phyloP scores from a whole-genome alignment of 2,113 vertebrate species.

The Paedocypris sp. region DNA sequence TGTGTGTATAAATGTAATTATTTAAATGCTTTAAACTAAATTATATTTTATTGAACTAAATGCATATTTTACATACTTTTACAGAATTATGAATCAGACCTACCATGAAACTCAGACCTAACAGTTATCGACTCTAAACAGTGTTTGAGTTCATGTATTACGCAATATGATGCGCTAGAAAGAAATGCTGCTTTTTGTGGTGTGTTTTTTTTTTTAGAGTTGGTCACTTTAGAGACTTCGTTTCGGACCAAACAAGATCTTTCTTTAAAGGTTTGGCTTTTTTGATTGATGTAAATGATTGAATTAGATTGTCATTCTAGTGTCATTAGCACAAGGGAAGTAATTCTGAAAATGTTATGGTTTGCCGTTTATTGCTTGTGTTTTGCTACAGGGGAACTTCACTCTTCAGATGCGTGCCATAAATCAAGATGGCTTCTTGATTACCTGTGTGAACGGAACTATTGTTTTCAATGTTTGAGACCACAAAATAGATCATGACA shows the following conservation, averaged over 20 bases:
- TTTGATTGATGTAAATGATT: neutral
- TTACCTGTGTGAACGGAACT: constrained; percentile 14
- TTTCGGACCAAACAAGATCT: neutral
- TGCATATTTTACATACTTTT: too few relatives aligned
- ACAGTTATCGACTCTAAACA: too few relatives aligned
- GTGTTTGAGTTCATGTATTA: too few relatives aligned
- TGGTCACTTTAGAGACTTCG: neutral
- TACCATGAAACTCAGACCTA: too few relatives aligned
- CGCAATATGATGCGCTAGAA: too few relatives aligned
- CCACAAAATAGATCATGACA: too few relatives aligned
- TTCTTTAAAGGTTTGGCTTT: constrained; percentile 2
- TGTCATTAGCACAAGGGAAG: too few relatives aligned
- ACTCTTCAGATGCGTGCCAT: neutral
- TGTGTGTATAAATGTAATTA: too few relatives aligned
- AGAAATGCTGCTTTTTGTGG: neutral
- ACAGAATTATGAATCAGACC: too few relatives aligned
- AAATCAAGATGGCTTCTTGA: constrained; percentile 25
- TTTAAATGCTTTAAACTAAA: too few relatives aligned
- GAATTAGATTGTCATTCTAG: too few relatives aligned
- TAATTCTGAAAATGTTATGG: neutral
- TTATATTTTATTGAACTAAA: too few relatives aligned
- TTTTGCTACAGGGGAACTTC: neutral
- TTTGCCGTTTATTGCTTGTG: neutral
- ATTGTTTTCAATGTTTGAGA: neutral
- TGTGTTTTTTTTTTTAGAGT: neutral